Evolutionary conservation across 2,888 invertebrate genomes (phyloP).

Genomic region (Heliconius hortense): DNA sequence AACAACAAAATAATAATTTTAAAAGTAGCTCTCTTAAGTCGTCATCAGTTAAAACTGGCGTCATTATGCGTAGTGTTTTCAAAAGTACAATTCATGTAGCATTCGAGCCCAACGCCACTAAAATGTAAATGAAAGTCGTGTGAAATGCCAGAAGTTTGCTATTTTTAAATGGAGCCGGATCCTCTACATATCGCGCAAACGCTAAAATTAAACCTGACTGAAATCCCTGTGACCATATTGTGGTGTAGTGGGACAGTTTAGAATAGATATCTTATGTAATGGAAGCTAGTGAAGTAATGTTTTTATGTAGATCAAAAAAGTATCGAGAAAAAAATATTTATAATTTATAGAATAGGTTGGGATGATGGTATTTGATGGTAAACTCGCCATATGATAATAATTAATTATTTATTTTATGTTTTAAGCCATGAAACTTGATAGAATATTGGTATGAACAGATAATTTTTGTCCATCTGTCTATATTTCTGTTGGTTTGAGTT

Average conservation of each 20-base stretch:
- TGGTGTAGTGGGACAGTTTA: slow-evolving; percentile 2
- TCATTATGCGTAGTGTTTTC: slow-evolving; percentile 24
- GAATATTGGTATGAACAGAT: too few species aligned
- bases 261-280: slow-evolving; percentile 9
- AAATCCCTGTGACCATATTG: slow-evolving; percentile 24
- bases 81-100: slow-evolving; percentile 11
- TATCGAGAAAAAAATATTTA: too few species aligned
- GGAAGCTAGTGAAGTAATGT: not conserved
- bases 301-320: too few species aligned
- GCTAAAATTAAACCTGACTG: slow-evolving; percentile 37
- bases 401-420: too few species aligned
- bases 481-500: too few species aligned
- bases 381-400: too few species aligned
- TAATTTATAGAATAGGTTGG: too few species aligned
- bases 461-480: too few species aligned
- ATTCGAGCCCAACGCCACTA: slow-evolving; percentile 5
- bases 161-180: slow-evolving; percentile 37
- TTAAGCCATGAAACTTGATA: too few species aligned
- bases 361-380: too few species aligned
- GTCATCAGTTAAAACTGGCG: slow-evolving; percentile 4
- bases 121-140: slow-evolving; percentile 31
- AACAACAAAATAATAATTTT: not conserved
- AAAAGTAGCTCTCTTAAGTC: not conserved
- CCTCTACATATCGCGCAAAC: slow-evolving; percentile 31
- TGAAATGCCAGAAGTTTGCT: slow-evolving; percentile 31